Percentiles rank a stretch among this genome's conserved stretches.
These are phyloP conservation scores for Xiphias gladius DNA, from an alignment of 2,113 vertebrate species.

Conservation along the genomic window DNA sequence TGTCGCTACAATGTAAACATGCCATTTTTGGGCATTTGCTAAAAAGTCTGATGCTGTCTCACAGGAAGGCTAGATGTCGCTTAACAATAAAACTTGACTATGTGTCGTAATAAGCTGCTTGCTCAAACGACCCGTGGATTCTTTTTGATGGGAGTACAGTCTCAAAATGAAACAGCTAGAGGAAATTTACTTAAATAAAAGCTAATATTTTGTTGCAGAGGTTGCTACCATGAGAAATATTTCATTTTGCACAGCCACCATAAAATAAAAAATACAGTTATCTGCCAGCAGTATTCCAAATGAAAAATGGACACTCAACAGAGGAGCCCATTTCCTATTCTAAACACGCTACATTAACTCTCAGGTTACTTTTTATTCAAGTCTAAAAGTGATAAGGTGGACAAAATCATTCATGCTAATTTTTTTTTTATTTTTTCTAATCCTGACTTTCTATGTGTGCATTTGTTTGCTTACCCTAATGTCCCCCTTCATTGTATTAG, in stretches of 20 bases:
- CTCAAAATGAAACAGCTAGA: not conserved
- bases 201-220: not conserved
- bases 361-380: slow-evolving; percentile 10
- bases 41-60: no score
- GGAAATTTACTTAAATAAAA: not conserved
- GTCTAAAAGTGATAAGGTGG: slow-evolving; percentile 17
- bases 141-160: not conserved
- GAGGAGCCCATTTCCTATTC: not conserved
- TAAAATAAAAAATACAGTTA: not conserved
- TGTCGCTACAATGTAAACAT: not conserved
- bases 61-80: not conserved
- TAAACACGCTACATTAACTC: not conserved
- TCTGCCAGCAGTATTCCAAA: not conserved
- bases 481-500: not conserved
- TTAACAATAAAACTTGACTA: not conserved
- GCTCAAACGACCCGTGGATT: not conserved
- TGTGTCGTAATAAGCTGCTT: not conserved
- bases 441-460: not conserved
- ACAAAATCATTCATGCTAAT: slow-evolving; percentile 15
- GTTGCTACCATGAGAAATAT: not conserved
- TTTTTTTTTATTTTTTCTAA: not conserved
- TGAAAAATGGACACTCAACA: slow-evolving; percentile 1
- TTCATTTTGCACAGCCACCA: not conserved
- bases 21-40: not conserved
- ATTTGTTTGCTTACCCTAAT: slow-evolving; percentile 18